Evolutionary conservation across 2,113 vertebrate species (phyloP), one percentile per base, ranked within the genome.

Genomic region (Dromaius novaehollandiae): DNA sequence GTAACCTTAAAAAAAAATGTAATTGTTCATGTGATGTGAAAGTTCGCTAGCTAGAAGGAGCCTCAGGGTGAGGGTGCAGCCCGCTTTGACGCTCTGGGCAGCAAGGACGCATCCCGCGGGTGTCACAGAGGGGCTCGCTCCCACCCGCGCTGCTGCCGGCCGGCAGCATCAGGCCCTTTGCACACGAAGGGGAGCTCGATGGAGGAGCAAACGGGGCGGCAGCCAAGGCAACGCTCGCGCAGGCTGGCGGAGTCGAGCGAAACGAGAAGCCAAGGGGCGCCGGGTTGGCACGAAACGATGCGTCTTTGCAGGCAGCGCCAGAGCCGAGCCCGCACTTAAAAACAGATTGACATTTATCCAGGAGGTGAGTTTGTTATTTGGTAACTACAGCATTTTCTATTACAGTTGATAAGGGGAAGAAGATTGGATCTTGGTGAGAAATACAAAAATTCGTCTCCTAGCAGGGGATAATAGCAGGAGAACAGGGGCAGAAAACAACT

Each of bases 391-490:
- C 91, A 95, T 90, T 97, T 97, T 96, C 96, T 65, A 91, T 96
- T 97, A 97, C 28, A 76, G 93, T 96, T 93, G 93, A 97, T 97
- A 97, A 98, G 95, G 78, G 88, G 92, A 88, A 97, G 95, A 97
- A 97, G 95, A 97, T 98, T 97, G 95, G 93, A 95, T 97, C 96
- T 95, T 96, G 96, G 95, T 95, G 84, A 97, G 91, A 97, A 96
- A 96, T 96, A 96, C 32, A 96, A 97, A 96, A 96, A 96, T 96
- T 96, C 32, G 0, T 79, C 96, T 95, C 94, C 94, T 97, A 78
- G 95, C 93, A 89, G 96, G 96, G 93, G 94, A 97, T 96, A 96
- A 97, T 97, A 95, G 93, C 91, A 58, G 91, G 90, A 96, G 85
- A 96, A 95, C 89, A 93, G 88, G 90, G 55, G n/a, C 50, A 93